Conservation (phyloP, 2,113 vertebrate species). For the Alethe diademata region DNA sequence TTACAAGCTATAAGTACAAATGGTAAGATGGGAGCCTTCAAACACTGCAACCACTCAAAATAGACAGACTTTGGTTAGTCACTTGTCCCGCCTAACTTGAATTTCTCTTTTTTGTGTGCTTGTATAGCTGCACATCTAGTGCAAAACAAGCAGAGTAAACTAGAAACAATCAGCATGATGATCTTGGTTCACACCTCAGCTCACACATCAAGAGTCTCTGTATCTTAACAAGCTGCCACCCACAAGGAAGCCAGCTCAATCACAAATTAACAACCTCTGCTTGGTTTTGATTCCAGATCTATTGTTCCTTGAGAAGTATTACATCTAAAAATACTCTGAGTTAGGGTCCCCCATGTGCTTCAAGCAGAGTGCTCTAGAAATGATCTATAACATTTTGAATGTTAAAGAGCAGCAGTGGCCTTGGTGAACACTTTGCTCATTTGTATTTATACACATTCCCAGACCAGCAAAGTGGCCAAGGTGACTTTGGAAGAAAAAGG, state of each 20-base stretch:
- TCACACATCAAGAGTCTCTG: not conserved
- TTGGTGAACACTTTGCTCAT: not conserved
- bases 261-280: not conserved
- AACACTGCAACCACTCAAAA: not conserved
- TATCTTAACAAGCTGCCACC: conserved; percentile 13
- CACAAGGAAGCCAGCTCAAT: not conserved
- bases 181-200: not conserved
- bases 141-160: not conserved
- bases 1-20: not conserved
- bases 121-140: not conserved
- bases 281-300: not conserved
- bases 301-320: not conserved
- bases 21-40: not conserved
- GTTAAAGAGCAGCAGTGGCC: not conserved
- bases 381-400: not conserved
- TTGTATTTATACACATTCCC: not conserved
- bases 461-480: not conserved
- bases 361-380: not conserved
- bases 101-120: not conserved
- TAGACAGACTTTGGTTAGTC: not conserved
- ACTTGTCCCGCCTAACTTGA: not conserved
- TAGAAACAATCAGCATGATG: not conserved
- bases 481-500: conserved; percentile 5
- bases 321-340: not conserved
- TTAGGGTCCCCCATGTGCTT: not conserved